Evolutionary conservation across 2,113 vertebrate species (phyloP).

Genomic region (Amblyornis subalaris): DNA sequence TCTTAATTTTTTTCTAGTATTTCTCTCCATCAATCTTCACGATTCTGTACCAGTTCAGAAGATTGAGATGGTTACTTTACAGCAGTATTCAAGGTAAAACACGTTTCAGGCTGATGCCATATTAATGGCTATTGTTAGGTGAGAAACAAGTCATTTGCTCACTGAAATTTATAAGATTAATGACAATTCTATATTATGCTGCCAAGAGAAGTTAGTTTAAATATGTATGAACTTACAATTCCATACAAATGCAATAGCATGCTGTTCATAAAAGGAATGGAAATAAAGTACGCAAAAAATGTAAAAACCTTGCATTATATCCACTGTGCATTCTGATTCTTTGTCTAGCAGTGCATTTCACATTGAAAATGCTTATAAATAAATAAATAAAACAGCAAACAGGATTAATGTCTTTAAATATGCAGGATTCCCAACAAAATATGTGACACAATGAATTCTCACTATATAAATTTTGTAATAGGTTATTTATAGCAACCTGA

Average conservation of each 20-base stretch:
- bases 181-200: background rate
- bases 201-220: conserved; percentile 16
- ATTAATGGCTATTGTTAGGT: background rate
- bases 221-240: background rate
- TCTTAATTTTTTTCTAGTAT: background rate
- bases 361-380: background rate
- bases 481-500: background rate
- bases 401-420: background rate
- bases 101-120: background rate
- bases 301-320: background rate
- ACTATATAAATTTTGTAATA: background rate
- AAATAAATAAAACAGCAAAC: background rate
- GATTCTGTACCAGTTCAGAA: background rate
- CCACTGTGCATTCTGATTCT: background rate
- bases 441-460: background rate
- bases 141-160: background rate
- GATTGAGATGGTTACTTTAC: background rate
- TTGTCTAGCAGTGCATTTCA: background rate
- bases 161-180: background rate
- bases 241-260: background rate
- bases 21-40: background rate
- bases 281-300: background rate
- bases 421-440: background rate
- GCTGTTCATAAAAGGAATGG: background rate
- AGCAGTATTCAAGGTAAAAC: background rate